Percentiles rank a stretch among this genome's conserved stretches.
These are phyloP conservation scores for Philhelius pedissequus DNA, from an alignment of 2,888 invertebrate species.

Conservation along the genomic window DNA sequence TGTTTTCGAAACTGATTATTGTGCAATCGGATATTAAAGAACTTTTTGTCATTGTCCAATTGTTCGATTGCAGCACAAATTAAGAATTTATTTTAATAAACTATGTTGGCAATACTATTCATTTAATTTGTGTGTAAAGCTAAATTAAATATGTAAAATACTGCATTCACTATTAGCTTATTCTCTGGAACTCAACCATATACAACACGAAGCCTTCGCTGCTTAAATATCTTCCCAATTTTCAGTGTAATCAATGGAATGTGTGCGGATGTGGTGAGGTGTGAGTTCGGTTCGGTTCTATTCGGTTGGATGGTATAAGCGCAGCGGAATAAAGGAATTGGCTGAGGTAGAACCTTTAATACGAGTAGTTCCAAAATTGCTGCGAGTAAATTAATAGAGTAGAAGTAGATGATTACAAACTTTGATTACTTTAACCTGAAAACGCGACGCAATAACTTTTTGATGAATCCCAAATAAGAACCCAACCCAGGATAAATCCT, in stretches of 20 bases:
- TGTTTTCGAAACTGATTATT: no score
- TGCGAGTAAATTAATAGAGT: constrained; percentile 53
- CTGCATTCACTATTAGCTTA: constrained; percentile 1
- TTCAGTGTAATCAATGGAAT: neutral
- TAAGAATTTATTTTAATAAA: no score
- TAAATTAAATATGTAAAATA: constrained; percentile 8
- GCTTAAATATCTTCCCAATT: neutral
- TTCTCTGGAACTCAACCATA: neutral
- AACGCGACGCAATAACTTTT: constrained; percentile 12
- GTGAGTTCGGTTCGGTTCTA: neutral
- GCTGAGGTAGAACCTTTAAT: constrained; percentile 22
- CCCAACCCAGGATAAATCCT: neutral
- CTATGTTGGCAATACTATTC: neutral
- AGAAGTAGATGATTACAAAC: constrained; percentile 61
- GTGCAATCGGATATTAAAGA: no score
- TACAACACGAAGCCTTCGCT: neutral
- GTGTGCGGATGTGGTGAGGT: neutral
- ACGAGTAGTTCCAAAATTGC: constrained; percentile 9
- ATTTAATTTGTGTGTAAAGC: neutral
- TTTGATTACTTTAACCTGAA: constrained; percentile 55
- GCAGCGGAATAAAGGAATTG: constrained; percentile 27
- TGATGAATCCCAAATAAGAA: constrained; percentile 15
- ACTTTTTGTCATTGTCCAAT: no score
- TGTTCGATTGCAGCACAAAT: no score
- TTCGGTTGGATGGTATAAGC: neutral